A percentile compares a stretch with the other conserved stretches of the same genome.
Conservation (phyloP, 2,113 vertebrate genomes). For the Clarias gariepinus region DNA sequence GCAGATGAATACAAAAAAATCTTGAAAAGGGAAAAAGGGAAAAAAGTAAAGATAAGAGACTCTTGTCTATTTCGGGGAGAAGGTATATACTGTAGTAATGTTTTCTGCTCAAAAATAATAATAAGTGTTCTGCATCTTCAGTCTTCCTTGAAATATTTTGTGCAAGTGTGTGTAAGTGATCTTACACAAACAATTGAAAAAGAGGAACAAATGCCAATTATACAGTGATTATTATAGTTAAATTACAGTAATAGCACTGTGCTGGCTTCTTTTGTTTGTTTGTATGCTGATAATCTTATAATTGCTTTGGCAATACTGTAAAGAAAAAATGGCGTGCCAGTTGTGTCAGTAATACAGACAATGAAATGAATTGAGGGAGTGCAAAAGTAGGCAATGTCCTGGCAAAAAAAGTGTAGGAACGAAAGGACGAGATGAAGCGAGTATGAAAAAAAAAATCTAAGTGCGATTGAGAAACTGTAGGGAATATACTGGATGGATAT, state of each 20-base stretch:
- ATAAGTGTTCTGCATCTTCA: background rate
- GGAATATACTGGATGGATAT: conserved; percentile 18
- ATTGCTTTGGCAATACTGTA: conserved; percentile 1
- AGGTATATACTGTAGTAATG: background rate
- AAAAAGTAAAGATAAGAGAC: background rate
- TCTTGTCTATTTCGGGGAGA: background rate
- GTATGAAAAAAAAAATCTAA: background rate
- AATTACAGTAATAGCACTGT: background rate
- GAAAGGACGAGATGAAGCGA: background rate
- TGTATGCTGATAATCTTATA: conserved; percentile 6
- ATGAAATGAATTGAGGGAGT: conserved; percentile 4
- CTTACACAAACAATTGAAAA: background rate
- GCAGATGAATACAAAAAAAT: no score
- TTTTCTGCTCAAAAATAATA: background rate
- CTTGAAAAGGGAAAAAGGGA: background rate
- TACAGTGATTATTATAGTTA: background rate
- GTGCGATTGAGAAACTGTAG: background rate
- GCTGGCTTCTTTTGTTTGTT: background rate
- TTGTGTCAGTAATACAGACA: background rate
- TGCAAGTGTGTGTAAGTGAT: no score
- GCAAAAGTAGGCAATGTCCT: background rate
- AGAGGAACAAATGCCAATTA: background rate
- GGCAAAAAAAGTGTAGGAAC: conserved; percentile 1
- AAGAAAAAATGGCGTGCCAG: background rate
- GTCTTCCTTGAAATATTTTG: background rate